Conservation (phyloP, 1,140 invertebrate species). For the Zaprionus camerounensis region DNA sequence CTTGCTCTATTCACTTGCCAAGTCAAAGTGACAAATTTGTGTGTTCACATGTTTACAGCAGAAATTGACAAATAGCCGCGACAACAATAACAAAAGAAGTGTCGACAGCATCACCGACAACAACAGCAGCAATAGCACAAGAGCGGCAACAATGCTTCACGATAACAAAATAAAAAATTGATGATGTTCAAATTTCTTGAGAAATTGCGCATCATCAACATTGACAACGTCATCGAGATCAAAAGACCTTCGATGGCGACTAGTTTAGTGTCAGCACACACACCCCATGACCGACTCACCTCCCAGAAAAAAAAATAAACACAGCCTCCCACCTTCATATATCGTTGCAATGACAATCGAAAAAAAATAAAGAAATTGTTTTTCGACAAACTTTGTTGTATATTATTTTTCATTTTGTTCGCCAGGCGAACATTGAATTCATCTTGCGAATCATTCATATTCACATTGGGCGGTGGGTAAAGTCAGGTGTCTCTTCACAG, state of each 20-base stretch:
- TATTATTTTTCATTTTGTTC: slow-evolving; percentile 42
- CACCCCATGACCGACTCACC: slow-evolving; percentile 3
- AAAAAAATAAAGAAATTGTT: slow-evolving; percentile 44
- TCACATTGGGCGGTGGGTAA: slow-evolving; percentile 36
- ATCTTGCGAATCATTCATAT: slow-evolving; percentile 64
- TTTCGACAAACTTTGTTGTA: slow-evolving; percentile 45
- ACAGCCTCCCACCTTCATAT: background rate
- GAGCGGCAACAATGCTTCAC: slow-evolving; percentile 22
- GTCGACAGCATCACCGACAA: slow-evolving; percentile 36
- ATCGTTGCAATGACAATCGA: slow-evolving; percentile 60
- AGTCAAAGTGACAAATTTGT: slow-evolving; percentile 42
- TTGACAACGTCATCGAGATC: slow-evolving; percentile 68
- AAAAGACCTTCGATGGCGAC: slow-evolving; percentile 58
- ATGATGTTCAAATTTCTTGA: slow-evolving; percentile 74
- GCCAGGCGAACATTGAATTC: slow-evolving; percentile 55
- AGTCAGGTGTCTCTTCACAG: slow-evolving; percentile 35
- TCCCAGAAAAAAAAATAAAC: background rate
- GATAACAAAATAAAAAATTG: slow-evolving; percentile 61
- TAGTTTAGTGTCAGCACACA: slow-evolving; percentile 53
- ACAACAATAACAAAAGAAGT: slow-evolving; percentile 49
- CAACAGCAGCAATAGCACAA: slow-evolving; percentile 18
- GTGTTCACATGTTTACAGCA: slow-evolving; percentile 28
- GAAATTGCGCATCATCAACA: slow-evolving; percentile 67
- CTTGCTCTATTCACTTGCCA: slow-evolving; percentile 1
- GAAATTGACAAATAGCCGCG: slow-evolving; percentile 39